phyloP scores from a whole-genome alignment of 1,140 invertebrate species.

The Radopholus similis region DNA sequence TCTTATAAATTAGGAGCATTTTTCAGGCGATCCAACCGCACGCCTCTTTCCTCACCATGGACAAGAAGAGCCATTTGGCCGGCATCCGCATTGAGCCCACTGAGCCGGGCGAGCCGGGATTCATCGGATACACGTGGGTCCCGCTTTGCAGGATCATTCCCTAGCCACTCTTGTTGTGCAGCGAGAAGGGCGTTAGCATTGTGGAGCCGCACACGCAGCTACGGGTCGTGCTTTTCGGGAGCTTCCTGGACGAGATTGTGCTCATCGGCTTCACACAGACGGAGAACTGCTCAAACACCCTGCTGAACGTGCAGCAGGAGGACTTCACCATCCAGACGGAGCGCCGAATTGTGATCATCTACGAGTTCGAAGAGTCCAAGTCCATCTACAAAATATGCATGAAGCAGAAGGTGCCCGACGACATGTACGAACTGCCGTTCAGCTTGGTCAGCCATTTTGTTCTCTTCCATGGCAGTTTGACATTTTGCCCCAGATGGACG shows the following conservation, averaged over 20 bases:
- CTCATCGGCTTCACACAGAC: slow-evolving; percentile 43
- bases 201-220: slow-evolving; percentile 40
- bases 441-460: slow-evolving; percentile 30
- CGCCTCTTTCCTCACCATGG: slow-evolving; percentile 40
- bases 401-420: slow-evolving; percentile 45
- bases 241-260: slow-evolving; percentile 45
- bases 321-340: slow-evolving; percentile 55
- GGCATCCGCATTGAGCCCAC: slow-evolving; percentile 46
- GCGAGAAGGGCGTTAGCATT: slow-evolving; percentile 49
- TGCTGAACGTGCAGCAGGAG: slow-evolving; percentile 32
- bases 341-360: slow-evolving; percentile 39
- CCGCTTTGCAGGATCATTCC: neutral
- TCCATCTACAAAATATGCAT: slow-evolving; percentile 46
- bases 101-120: slow-evolving; percentile 45
- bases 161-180: slow-evolving; percentile 14
- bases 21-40: no score
- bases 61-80: slow-evolving; percentile 44
- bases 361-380: slow-evolving; percentile 34
- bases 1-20: no score
- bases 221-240: slow-evolving; percentile 48
- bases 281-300: slow-evolving; percentile 43
- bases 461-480: neutral
- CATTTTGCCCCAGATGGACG: slow-evolving; percentile 42
- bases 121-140: slow-evolving; percentile 49
- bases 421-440: slow-evolving; percentile 44